Base-by-base conservation (phyloP, 2,888 invertebrate genomes). In the Zaprionus obscuricornis region DNA sequence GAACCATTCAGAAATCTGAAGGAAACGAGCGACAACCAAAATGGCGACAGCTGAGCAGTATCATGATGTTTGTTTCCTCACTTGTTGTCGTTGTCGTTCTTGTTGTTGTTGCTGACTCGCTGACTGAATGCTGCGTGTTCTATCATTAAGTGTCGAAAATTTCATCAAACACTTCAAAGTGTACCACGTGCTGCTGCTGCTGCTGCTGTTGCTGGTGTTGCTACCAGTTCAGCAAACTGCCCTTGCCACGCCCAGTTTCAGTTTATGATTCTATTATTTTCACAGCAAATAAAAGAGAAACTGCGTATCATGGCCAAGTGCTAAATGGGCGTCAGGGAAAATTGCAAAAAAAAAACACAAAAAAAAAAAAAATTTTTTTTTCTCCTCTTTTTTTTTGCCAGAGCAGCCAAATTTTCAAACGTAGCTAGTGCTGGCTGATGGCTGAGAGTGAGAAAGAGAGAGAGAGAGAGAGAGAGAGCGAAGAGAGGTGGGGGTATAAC, bases 121-220 rank as follows among this genome's bases (percentile, higher is more conserved):
- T 33, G 50, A 31, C 56, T 26, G n/a, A 10, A 29, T 60, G 57
- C 67, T 66, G 86, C 82, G 82, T 82, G 86, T 70, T 69, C 72
- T 70, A 86, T 86, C 83, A 86, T 85, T 83, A 86, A 86, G 85
- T 82, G 86, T 75, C 83, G 86, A 85, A 83, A 86, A 86, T 86
- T 83, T 76, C 85, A 83, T 85, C 86, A 84, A 78, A 86, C 86
- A 86, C 82, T 86, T 86, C 85, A 82, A 81, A 78, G 60, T 54
- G 78, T 29, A 71, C 71, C 78, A 74, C 74, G 82, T 67, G 77
- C 57, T 58, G 45, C 26, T 55, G 42, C 33, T 29, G 20, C 46
- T 36, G 29, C 11, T n/a, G 8, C 22, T 20, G 7, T 18, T 20
- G 17, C 22, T 22, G 26, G 7, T 34, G 18, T 22, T 34, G 3